Evolutionary conservation across 1,140 invertebrate genomes (phyloP), one percentile per base, ranked within the genome.

Genomic region (Drosophila ananassae): DNA sequence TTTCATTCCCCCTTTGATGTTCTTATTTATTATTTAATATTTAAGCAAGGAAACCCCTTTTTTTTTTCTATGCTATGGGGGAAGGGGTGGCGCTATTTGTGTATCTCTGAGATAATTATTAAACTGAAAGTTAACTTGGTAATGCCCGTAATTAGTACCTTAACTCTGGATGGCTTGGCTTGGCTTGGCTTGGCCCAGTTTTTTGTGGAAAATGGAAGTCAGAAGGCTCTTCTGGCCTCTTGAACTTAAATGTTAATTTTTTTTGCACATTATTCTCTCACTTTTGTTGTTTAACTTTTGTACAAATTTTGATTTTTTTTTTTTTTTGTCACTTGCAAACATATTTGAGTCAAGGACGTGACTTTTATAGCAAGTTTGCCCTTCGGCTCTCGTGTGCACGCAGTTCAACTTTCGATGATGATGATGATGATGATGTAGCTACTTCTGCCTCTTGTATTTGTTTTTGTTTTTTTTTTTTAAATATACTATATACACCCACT

Each of bases 291-390:
- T 58, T 47, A 44, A 53, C 46, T 71, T 63, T 60, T 64, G 10
- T 30, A 60, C 24, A 21, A 47, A 25, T 44, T 56, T 37, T 30
- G 10, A 48, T 55, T 28, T 39, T 53, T 12, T 8, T 37, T 21
- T 54, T 52, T 41, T 44, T 59, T 41, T 76, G 54, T 56, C 32
- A 48, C 68, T 44, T 44, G 61, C 53, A 22, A 59, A 76, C 77
- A 73, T 79, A 83, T 83, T 83, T 72, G 58, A 83, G 79, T 84
- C 79, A 83, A 83, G 79, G 79, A 84, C 79, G 79, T 84, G 80
- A 83, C 81, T 83, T 83, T 83, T 68, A 79, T 84, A 64, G 80
- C 76, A 83, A 83, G 72, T 79, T 73, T 72, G 80, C 76, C 80
- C 80, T 83, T 84, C 71, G 76, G 57, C 52, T 46, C 46, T 47